Percentiles rank a stretch among this genome's conserved stretches.
Conservation (phyloP, 2,888 invertebrate species). For the Amaurobius ferox region DNA sequence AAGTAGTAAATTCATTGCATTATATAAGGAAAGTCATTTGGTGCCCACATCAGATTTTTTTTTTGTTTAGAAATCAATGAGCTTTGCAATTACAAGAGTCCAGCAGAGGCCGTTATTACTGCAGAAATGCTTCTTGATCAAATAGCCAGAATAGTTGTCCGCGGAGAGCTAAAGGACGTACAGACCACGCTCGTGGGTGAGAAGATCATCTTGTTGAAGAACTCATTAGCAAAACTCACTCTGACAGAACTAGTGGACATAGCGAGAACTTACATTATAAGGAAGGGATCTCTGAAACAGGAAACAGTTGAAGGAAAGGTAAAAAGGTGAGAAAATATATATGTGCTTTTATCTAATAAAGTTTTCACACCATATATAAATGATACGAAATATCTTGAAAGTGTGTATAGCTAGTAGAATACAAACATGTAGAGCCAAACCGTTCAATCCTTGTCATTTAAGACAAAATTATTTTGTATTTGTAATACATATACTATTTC, state of each 20-base stretch:
- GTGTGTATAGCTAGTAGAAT: too few relatives aligned
- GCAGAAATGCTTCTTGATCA: constrained; percentile 13
- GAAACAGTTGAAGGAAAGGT: constrained; percentile 37
- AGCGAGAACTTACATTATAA: constrained; percentile 62
- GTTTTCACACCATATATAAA: too few relatives aligned
- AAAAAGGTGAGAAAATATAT: constrained; percentile 49
- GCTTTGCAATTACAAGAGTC: not conserved
- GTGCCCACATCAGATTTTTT: too few relatives aligned
- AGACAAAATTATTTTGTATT: too few relatives aligned
- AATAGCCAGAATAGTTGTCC: constrained; percentile 1
- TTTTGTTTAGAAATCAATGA: not conserved
- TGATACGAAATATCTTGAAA: too few relatives aligned
- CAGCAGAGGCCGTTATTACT: not conserved
- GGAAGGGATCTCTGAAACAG: constrained; percentile 21
- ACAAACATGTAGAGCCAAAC: too few relatives aligned
- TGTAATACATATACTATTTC: too few relatives aligned
- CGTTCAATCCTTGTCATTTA: too few relatives aligned
- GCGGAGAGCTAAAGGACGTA: constrained; percentile 5
- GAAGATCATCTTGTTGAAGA: constrained; percentile 36
- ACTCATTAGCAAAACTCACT: constrained; percentile 13
- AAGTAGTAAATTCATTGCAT: too few relatives aligned
- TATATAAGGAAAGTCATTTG: too few relatives aligned
- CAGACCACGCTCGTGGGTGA: constrained; percentile 21
- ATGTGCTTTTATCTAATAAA: too few relatives aligned
- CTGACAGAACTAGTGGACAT: constrained; percentile 30